Evolutionary conservation across 2,113 vertebrate genomes (phyloP).

Genomic region (Mesoclemmys tuberculata): DNA sequence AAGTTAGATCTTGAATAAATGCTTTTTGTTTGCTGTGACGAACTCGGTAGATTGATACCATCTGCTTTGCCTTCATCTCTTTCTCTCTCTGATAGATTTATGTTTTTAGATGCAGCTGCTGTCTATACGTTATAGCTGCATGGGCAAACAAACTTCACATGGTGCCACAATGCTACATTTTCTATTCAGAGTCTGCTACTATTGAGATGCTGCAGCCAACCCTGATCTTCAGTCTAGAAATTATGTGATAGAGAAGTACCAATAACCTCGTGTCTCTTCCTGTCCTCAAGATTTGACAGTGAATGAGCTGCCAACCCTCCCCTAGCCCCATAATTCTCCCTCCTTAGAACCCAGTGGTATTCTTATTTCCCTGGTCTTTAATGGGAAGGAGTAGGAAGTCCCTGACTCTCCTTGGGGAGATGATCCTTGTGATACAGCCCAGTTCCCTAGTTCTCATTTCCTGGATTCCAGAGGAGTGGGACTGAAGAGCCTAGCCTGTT

Average conservation of each 20-base stretch:
- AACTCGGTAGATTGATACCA: background rate
- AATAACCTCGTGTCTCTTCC: background rate
- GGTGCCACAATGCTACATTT: background rate
- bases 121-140: background rate
- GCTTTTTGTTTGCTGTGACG: background rate
- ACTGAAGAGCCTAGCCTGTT: background rate
- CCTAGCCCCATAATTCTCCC: background rate
- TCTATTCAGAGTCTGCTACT: background rate
- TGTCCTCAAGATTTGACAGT: background rate
- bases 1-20: background rate
- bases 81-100: background rate
- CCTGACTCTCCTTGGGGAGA: background rate
- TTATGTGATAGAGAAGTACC: background rate
- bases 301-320: background rate
- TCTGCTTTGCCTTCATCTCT: background rate
- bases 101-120: background rate
- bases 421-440: background rate
- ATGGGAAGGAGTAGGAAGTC: background rate
- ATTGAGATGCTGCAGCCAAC: background rate
- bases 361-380: background rate
- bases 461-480: background rate
- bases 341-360: background rate
- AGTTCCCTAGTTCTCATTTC: background rate
- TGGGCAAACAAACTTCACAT: background rate
- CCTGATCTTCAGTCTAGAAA: background rate